Conservation (phyloP, 2,888 invertebrate species). For the Acrocera orbiculus region DNA sequence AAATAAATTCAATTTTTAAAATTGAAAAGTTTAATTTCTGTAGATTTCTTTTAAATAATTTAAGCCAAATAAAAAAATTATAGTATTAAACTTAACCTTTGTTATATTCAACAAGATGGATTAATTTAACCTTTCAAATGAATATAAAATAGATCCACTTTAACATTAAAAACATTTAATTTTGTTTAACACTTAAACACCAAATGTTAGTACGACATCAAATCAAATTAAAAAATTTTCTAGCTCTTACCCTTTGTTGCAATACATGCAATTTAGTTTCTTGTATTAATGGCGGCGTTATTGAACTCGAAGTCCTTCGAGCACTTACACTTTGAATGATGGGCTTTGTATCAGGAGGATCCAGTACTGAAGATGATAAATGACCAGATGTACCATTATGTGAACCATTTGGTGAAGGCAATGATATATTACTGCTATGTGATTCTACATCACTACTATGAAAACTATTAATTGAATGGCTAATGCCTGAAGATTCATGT, state of each 20-base stretch:
- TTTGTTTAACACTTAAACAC: too few relatives aligned
- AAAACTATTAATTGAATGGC: slow-evolving; percentile 21
- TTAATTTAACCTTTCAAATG: too few relatives aligned
- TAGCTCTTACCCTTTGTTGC: slow-evolving; percentile 72
- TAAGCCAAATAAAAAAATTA: too few relatives aligned
- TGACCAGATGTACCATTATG: slow-evolving; percentile 35
- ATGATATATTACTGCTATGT: slow-evolving; percentile 51
- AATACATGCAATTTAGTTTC: slow-evolving; percentile 51
- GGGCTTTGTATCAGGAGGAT: slow-evolving; percentile 43
- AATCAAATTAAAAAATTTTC: slow-evolving; percentile 13
- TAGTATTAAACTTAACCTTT: too few relatives aligned
- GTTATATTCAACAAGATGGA: too few relatives aligned
- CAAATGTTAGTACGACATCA: too few relatives aligned
- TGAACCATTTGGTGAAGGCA: slow-evolving; percentile 63
- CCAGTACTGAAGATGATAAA: slow-evolving; percentile 20
- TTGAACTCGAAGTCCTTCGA: slow-evolving; percentile 24
- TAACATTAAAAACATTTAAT: not conserved
- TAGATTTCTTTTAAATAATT: too few relatives aligned
- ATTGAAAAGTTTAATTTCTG: too few relatives aligned
- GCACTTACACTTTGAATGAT: slow-evolving; percentile 69
- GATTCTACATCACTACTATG: slow-evolving; percentile 30
- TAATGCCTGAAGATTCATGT: slow-evolving; percentile 6
- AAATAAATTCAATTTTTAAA: too few relatives aligned
- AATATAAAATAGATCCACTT: not conserved
- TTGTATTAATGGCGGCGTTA: slow-evolving; percentile 37